Base-by-base conservation (phyloP, 2,113 vertebrate species). In the Speoplatyrhinus poulsoni region DNA sequence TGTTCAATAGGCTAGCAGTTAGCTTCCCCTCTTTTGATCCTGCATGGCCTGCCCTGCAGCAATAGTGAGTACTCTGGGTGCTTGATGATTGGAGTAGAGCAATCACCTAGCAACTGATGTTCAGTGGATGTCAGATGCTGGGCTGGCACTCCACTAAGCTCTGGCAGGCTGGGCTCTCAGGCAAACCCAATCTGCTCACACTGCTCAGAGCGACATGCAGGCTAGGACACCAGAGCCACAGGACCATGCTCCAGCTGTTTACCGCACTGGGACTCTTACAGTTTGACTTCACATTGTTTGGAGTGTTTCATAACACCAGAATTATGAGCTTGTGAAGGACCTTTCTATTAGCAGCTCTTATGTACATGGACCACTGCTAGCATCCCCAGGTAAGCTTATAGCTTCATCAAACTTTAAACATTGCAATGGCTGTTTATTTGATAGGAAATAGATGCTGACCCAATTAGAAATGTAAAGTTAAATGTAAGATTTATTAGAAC, bases 61-160 rank as follows among this genome's bases (percentile, higher is more conserved):
- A 6, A 46, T 49, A 17, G 67, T 32, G 7, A 54, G 77, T 69
- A 81, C 82, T 80, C 61, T 52, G 65, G 63, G 69, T 63, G 81
- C 74, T 64, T 70, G 33, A 63, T 66, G 78, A 78, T 66, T 85
- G 77, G 79, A 76, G 81, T 87, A 75, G 73, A 81, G 79, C 90
- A 89, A 92, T 88, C 94, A 89, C 90, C 91, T 91, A 90, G 86
- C 92, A 89, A 82, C 92, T 91, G 86, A 93, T 94, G 93, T 86
- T 84, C 82, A 82, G 80, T 80, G 88, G 86, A 89, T 90, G 82
- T 79, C 80, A 84, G 84, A 82, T 89, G 77, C 75, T 73, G 91
- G 26, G 92, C 77, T 72, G 72, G 60, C 73, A 53, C 70, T 80
- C 65, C 60, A 64, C 86, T 57, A 46, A 50, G 60, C 56, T 63